These are phyloP conservation scores for Eretmochelys imbricata DNA, from an alignment of 2,113 vertebrate species.

Conservation along the genomic window DNA sequence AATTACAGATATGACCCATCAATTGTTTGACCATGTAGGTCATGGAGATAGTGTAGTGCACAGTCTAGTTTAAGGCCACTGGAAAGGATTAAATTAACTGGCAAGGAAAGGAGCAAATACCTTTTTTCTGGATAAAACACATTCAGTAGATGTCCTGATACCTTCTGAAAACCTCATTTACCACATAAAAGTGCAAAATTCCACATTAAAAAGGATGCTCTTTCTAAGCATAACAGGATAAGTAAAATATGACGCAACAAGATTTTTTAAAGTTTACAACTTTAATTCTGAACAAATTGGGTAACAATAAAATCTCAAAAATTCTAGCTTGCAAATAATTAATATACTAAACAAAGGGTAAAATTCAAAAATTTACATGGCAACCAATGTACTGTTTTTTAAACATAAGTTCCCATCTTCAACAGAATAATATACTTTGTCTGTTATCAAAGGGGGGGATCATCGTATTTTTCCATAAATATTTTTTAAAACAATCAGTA, in stretches of 20 bases:
- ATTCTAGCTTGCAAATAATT: not conserved
- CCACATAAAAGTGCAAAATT: not conserved
- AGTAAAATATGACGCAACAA: not conserved
- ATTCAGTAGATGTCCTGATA: not conserved
- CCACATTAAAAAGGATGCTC: not conserved
- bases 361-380: not conserved
- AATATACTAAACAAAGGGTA: not conserved
- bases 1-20: not conserved
- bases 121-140: not conserved
- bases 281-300: not conserved
- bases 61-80: not conserved
- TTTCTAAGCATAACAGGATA: not conserved
- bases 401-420: slow-evolving; percentile 2
- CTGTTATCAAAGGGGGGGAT: not conserved
- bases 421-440: slow-evolving; percentile 10
- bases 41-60: not conserved
- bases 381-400: not conserved
- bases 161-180: not conserved
- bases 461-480: not conserved
- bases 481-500: not conserved
- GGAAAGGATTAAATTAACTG: not conserved
- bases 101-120: not conserved
- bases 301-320: not conserved
- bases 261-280: not conserved
- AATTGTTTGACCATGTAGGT: not conserved